Percentiles rank a stretch among this genome's conserved stretches.
Conservation (phyloP, 2,888 invertebrate species). For the Rhopalosiphum nymphaeae region DNA sequence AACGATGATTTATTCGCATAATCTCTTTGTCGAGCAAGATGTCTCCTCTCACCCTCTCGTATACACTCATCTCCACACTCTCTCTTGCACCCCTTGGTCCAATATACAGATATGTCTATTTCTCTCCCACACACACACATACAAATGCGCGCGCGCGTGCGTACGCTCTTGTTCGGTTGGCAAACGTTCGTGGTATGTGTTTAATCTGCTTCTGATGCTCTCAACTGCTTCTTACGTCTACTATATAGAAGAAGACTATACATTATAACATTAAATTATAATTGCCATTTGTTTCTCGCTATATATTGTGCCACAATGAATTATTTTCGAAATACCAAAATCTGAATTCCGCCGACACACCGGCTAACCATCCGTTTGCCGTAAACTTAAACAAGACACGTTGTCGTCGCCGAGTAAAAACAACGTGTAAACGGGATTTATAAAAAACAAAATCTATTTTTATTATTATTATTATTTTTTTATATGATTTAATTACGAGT, state of each 20-base stretch:
- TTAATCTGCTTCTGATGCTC: constrained; percentile 27
- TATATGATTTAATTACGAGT: neutral
- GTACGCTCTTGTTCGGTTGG: neutral
- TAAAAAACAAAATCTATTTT: constrained; percentile 1
- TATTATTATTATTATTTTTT: neutral
- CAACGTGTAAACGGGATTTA: neutral
- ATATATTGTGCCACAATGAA: neutral
- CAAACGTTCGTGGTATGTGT: constrained; percentile 29
- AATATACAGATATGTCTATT: neutral
- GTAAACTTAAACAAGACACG: neutral
- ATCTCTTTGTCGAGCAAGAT: constrained; percentile 48
- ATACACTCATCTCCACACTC: neutral
- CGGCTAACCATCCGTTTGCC: neutral
- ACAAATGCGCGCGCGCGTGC: neutral
- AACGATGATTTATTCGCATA: constrained; percentile 61
- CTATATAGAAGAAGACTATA: neutral
- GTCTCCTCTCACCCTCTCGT: constrained; percentile 1
- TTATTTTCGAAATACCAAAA: neutral
- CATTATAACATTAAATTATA: neutral
- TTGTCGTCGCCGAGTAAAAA: neutral
- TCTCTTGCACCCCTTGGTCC: neutral
- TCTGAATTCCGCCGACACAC: neutral
- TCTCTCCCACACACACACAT: neutral
- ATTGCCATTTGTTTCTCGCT: constrained; percentile 33
- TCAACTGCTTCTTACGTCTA: neutral